phyloP scores from a whole-genome alignment of 2,113 vertebrate genomes.

The Rattus norvegicus region GRCr8 NC_086022.1:52947001-52947500 shows the following conservation, averaged over 20 bases:
- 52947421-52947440: not conserved
- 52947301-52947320: not conserved
- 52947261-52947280: not conserved
- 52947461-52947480: not conserved
- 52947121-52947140: not conserved
- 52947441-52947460: not conserved
- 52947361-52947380: not conserved
- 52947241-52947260: not conserved
- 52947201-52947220: not conserved
- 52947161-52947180: not conserved
- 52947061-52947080: not conserved
- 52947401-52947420: slow-evolving; percentile 36
- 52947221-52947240: not conserved
- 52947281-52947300: not conserved
- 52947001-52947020: not conserved
- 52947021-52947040: not conserved
- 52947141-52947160: not conserved
- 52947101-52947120: not conserved
- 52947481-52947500: not conserved
- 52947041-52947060: not conserved
- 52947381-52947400: not conserved
- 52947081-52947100: not conserved
- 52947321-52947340: not conserved
- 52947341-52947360: not conserved
- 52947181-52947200: not conserved